Conservation (phyloP, 2,113 vertebrate species). For the Columba livia region DNA sequence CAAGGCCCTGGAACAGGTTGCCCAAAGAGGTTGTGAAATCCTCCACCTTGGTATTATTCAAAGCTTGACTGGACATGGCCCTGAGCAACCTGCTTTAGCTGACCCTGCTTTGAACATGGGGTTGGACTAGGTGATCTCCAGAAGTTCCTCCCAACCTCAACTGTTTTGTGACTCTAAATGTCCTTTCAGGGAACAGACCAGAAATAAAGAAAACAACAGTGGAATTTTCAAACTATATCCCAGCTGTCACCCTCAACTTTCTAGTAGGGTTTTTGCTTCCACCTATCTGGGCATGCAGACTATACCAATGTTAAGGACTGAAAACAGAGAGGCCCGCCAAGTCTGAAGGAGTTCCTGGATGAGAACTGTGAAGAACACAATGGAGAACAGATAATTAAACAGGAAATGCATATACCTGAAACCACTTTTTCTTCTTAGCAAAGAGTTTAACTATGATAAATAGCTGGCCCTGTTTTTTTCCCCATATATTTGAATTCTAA, state of each 20-base stretch:
- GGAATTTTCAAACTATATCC: background rate
- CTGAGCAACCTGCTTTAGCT: background rate
- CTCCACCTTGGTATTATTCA: background rate
- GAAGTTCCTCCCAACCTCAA: background rate
- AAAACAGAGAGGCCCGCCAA: background rate
- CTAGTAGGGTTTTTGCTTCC: background rate
- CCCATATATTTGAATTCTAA: background rate
- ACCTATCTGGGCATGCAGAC: background rate
- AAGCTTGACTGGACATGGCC: background rate
- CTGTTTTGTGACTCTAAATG: background rate
- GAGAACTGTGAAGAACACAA: slow-evolving; percentile 19
- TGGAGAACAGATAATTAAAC: background rate
- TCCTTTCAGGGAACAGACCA: background rate
- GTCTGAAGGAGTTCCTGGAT: background rate
- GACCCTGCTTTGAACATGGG: background rate
- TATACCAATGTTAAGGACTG: background rate
- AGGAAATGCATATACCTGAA: background rate
- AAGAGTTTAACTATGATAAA: background rate
- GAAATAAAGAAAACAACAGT: background rate
- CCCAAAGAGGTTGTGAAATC: background rate
- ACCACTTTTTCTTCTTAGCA: background rate
- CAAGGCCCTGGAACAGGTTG: background rate
- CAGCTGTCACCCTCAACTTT: background rate
- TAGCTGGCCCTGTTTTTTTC: background rate
- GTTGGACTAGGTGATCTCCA: background rate